Conservation (phyloP, 1,140 invertebrate species). For the Neodiprion virginianus region DNA sequence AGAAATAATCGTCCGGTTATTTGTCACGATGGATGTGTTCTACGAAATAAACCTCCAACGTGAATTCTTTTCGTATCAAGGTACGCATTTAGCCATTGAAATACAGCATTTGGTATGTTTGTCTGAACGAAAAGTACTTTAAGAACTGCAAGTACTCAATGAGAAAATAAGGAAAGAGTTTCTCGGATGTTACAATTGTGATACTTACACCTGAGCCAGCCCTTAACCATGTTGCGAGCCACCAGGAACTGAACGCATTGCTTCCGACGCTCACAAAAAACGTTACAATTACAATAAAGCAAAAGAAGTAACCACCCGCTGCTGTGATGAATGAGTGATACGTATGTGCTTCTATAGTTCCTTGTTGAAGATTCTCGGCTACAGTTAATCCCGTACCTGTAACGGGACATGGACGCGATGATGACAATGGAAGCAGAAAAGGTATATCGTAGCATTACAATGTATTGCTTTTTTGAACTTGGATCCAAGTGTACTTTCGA, state of each 20-base stretch:
- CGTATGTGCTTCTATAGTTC: constrained; percentile 55
- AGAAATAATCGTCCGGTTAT: constrained; percentile 44
- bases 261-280: constrained; percentile 68
- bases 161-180: not conserved
- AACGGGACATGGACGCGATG: not conserved
- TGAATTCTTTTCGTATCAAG: not conserved
- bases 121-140: too few relatives aligned
- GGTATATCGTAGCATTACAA: too few relatives aligned
- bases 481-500: too few relatives aligned
- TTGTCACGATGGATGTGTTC: not conserved
- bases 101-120: too few relatives aligned
- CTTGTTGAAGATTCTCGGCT: constrained; percentile 59
- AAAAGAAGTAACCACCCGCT: constrained; percentile 66
- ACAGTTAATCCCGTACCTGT: constrained; percentile 45
- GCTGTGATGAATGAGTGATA: constrained; percentile 66
- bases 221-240: constrained; percentile 73
- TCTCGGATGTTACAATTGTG: not conserved
- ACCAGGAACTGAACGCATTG: constrained; percentile 70
- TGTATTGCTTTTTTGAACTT: too few relatives aligned
- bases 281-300: constrained; percentile 61
- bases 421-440: too few relatives aligned
- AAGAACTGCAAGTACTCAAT: not conserved
- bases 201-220: constrained; percentile 56
- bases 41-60: not conserved
- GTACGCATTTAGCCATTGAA: too few relatives aligned